Base-by-base conservation (phyloP, 2,888 invertebrate species). In the Drosophila basisetae region DNA sequence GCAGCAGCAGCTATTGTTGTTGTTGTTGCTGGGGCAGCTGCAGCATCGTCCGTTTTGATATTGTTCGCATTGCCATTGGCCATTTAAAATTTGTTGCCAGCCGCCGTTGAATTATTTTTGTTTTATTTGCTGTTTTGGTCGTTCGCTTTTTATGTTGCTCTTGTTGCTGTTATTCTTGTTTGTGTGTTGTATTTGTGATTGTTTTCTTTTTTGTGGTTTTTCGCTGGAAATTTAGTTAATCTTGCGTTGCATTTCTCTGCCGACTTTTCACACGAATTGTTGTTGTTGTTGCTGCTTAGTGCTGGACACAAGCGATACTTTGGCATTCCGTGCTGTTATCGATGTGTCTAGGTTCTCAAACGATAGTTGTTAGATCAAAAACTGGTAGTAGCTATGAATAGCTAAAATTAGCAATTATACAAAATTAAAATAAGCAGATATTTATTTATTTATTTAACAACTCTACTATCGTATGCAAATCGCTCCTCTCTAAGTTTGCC, bases 51-150 rank as follows among this genome's bases (percentile, higher is more conserved):
- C 58, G 89, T 68, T 70, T 80, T 85, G 68, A 76, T 82, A 43
- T 80, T 88, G 82, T 90, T 92, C 37, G 80, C 78, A 73, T 76
- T 78, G 82, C 93, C 93, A 89, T 92, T 92, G 82, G 91, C 92
- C 92, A 92, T 92, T 85, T 84, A 80, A 67, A 69, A n/a, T 25
- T 47, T 66, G 61, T 74, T 33, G 54, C 68, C 78, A 71, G 53
- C 76, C 56, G 59, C 55, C 35, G 64, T 30, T 39, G 50, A 22
- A 30, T 37, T 73, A 31, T 25, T 37, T 49, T 65, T 41, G 54
- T 22, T 50, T 33, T 49, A 25, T 16, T 50, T 50, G n/a, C 39
- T 65, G 55, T 22, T 59, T 53, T 30, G 58, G 47, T 62, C 9
- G 9, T 47, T 47, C 47, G n/a, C 22, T 31, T 13, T 66, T 41